These are phyloP conservation scores for Sympetrum striolatum DNA, from an alignment of 2,888 invertebrate species.

Conservation along the genomic window DNA sequence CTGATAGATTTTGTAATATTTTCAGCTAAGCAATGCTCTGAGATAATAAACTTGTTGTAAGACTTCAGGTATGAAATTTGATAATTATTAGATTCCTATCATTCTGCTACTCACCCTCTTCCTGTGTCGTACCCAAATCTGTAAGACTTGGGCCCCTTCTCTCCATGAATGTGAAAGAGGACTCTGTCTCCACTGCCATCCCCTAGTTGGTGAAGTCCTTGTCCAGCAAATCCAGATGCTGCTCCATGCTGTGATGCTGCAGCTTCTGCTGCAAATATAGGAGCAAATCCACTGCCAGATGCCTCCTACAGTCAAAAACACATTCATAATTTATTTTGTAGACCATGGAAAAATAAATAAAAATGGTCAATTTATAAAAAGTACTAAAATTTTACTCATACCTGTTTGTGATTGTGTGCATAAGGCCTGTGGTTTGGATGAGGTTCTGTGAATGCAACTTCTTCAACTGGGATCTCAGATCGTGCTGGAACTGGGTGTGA, in stretches of 20 bases:
- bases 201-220: neutral
- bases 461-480: neutral
- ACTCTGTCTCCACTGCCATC: conserved; percentile 62
- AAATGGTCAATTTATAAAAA: too few species aligned
- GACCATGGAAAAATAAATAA: too few species aligned
- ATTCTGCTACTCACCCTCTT: conserved; percentile 69
- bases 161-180: conserved; percentile 82
- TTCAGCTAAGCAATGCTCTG: too few species aligned
- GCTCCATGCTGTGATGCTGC: neutral
- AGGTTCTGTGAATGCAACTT: neutral
- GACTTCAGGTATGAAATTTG: too few species aligned
- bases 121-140: conserved; percentile 87
- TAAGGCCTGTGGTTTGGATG: neutral
- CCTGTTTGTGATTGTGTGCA: conserved; percentile 18
- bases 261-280: conserved; percentile 18
- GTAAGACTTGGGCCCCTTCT: conserved; percentile 81
- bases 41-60: too few species aligned
- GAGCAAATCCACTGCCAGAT: conserved; percentile 7
- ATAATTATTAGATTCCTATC: too few species aligned
- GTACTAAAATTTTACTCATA: neutral
- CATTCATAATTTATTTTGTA: neutral
- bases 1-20: too few species aligned
- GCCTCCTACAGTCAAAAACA: neutral
- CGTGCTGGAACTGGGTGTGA: neutral
- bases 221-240: neutral